Evolutionary conservation across 2,797 vertebrate species (phyloP).

Genomic region (Enteromius anoplus): DNA sequence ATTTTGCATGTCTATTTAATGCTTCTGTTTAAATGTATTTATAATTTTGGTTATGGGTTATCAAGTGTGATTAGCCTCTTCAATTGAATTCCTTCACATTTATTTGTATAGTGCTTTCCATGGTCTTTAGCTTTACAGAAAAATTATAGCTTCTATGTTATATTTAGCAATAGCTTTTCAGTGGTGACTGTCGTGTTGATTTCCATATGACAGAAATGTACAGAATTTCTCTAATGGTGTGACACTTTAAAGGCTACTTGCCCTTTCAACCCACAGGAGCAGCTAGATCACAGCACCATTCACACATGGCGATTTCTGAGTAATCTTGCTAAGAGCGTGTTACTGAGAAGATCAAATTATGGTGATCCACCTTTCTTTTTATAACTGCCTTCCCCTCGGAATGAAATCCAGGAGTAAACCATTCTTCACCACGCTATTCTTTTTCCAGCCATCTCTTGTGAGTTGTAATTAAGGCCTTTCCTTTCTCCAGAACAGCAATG

Average conservation of each 20-base stretch:
- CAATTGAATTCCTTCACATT: no score
- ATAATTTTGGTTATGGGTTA: background rate
- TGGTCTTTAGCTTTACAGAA: no score
- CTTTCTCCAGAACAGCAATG: conserved; percentile 16
- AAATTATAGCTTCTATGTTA: no score
- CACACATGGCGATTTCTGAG: conserved; percentile 11
- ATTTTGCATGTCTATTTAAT: background rate
- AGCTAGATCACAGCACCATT: conserved; percentile 21
- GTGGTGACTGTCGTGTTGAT: no score
- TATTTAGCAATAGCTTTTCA: no score
- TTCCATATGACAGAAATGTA: no score
- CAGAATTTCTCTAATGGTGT: conserved; percentile 14
- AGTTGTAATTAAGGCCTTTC: conserved; percentile 50
- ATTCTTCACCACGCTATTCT: conserved; percentile 15
- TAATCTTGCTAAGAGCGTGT: conserved; percentile 41
- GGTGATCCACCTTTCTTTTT: conserved; percentile 43
- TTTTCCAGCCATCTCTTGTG: conserved; percentile 43
- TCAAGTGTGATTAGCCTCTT: background rate
- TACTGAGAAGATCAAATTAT: conserved; percentile 41
- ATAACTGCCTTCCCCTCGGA: conserved; percentile 29
- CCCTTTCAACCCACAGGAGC: conserved; percentile 27
- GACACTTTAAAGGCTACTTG: conserved; percentile 41
- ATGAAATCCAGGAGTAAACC: background rate
- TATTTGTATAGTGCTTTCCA: no score
- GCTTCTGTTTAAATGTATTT: background rate